A percentile compares a stretch with the other conserved stretches of the same genome.
Evolutionary conservation across 2,797 vertebrate species (phyloP).

Genomic region (Molothrus ater): DNA sequence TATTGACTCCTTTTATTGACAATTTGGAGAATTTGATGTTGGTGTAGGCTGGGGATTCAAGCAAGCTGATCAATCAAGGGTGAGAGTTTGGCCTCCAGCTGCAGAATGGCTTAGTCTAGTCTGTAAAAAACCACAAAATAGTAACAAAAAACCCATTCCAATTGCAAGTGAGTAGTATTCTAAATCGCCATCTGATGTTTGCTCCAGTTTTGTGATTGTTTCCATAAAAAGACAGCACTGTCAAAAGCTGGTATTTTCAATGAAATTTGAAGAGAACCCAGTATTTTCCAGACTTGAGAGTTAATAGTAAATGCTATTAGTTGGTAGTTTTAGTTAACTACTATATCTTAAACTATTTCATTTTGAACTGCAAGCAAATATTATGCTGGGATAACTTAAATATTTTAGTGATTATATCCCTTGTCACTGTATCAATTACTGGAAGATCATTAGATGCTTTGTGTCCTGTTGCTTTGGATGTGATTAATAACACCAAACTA

Average conservation of each 20-base stretch:
- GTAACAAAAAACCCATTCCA: rapidly evolving
- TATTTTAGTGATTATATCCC: background rate
- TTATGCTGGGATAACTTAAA: background rate
- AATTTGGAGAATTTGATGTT: background rate
- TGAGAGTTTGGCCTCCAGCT: background rate
- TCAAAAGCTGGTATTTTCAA: background rate
- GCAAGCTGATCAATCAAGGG: background rate
- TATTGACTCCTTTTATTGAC: background rate
- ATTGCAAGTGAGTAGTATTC: background rate
- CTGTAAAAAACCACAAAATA: rapidly evolving
- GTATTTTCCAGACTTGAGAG: background rate
- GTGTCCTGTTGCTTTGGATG: background rate
- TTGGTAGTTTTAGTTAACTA: background rate
- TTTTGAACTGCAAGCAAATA: background rate
- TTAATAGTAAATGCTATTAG: background rate
- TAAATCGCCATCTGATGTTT: background rate
- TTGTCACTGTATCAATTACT: background rate
- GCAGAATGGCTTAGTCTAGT: background rate
- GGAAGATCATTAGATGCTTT: background rate
- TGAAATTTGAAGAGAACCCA: background rate
- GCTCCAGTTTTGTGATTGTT: background rate
- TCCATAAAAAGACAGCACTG: background rate
- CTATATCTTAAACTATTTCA: background rate
- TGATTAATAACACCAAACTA: background rate
- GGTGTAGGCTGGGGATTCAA: background rate